phyloP scores from a whole-genome alignment of 2,797 vertebrate genomes.

The Gouania willdenowi region DNA sequence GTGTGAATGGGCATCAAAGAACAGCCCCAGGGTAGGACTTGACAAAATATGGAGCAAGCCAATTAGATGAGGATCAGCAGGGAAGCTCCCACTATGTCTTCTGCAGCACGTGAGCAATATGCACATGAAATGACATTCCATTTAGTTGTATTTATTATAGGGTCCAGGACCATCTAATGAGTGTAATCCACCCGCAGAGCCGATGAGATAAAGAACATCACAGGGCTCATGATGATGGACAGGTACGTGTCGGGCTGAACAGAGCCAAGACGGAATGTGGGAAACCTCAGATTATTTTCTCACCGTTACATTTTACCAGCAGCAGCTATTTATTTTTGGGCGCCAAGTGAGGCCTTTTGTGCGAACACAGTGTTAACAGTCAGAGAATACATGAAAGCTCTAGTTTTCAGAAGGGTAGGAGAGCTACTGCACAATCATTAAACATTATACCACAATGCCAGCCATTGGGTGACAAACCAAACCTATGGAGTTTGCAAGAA shows the following conservation, averaged over 20 bases:
- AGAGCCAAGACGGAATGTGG: conserved; percentile 22
- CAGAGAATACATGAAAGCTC: conserved; percentile 32
- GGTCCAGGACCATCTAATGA: conserved; percentile 14
- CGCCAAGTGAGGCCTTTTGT: conserved; percentile 30
- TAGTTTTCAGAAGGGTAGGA: conserved; percentile 31
- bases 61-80: conserved; percentile 55
- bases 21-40: conserved; percentile 51
- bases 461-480: conserved; percentile 28
- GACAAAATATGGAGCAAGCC: conserved; percentile 39
- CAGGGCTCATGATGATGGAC: conserved; percentile 32
- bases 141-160: conserved; percentile 49
- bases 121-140: conserved; percentile 30
- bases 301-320: conserved; percentile 15
- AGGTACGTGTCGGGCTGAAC: conserved; percentile 17
- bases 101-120: conserved; percentile 29
- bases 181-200: conserved; percentile 14
- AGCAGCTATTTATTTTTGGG: conserved; percentile 21
- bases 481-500: conserved; percentile 25
- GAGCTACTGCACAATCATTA: conserved; percentile 46
- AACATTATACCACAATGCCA: conserved; percentile 31
- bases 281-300: conserved; percentile 25
- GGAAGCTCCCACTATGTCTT: conserved; percentile 27
- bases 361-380: conserved; percentile 21
- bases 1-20: conserved; percentile 65
- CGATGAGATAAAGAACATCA: neutral